A percentile compares a stretch with the other conserved stretches of the same genome.
phyloP scores from a whole-genome alignment of 2,888 invertebrate genomes.

The Orgyia antiqua region DNA sequence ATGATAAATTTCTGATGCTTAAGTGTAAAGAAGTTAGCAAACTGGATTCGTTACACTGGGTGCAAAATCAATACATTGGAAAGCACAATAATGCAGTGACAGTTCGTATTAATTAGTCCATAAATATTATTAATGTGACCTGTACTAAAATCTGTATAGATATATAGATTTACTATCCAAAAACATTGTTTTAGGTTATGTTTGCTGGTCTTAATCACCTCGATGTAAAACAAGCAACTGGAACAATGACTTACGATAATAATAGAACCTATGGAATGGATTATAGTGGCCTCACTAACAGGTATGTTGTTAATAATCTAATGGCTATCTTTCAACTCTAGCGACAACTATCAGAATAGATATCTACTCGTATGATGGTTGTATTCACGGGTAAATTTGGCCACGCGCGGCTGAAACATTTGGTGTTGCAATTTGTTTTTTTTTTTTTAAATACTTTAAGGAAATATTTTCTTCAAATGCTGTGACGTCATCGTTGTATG shows the following conservation, averaged over 20 bases:
- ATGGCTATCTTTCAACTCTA: too few species aligned
- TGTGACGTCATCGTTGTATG: too few species aligned
- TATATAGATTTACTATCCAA: too few species aligned
- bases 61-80: neutral
- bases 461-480: too few species aligned
- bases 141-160: too few species aligned
- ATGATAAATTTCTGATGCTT: neutral
- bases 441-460: too few species aligned
- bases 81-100: neutral
- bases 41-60: neutral
- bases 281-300: slow-evolving; percentile 6
- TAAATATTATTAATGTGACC: too few species aligned
- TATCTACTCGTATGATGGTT: neutral
- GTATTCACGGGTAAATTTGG: too few species aligned
- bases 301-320: neutral
- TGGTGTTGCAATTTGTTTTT: too few species aligned
- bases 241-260: slow-evolving; percentile 14
- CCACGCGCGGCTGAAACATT: too few species aligned
- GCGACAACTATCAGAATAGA: neutral
- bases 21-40: neutral
- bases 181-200: slow-evolving; percentile 17
- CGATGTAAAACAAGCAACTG: slow-evolving; percentile 32
- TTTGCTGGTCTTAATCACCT: slow-evolving; percentile 23
- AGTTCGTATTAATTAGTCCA: too few species aligned
- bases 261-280: slow-evolving; percentile 3